Base-by-base conservation (phyloP, 2,888 invertebrate species). In the Drosophila mulleri region DNA sequence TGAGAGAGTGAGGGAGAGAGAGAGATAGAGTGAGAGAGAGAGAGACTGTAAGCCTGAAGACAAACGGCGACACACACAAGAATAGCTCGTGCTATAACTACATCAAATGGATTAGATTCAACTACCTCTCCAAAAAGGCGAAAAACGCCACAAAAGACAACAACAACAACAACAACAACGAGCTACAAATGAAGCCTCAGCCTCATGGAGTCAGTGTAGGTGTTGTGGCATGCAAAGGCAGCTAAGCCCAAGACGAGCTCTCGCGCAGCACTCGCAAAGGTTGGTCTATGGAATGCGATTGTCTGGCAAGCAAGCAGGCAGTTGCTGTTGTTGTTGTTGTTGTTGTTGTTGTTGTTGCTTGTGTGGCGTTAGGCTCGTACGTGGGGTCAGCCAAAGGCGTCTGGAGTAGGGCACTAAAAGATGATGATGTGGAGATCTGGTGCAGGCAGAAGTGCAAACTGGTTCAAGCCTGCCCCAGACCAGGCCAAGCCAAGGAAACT, bases 71-170 rank as follows among this genome's bases (percentile, higher is more conserved):
- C 78, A 85, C 77, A 88, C 73, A 83, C 81, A 88, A 89, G 90
- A 91, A 82, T 91, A 91, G 91, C 91, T 91, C 91, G 91, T 91
- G 91, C 91, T 91, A 86, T 89, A 85, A 86, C 90, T 87, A 90
- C 90, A 84, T 87, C 90, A 88, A 89, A 90, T 88, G 90, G 89
- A 90, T 90, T 91, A 89, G 84, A 83, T 87, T 88, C 88, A 82
- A 90, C 87, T 89, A 88, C 88, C 88, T 83, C 85, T 87, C 89
- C 71, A 81, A 84, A 84, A 84, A 84, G 83, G 84, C 83, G 87
- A 88, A 84, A 88, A 84, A 88, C 72, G 81, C 83, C 81, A 83
- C 75, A 84, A 86, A 81, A 86, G 83, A 83, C 78, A 52, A 67
- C 80, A 54, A 65, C 52, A 67, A 62, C 67, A 52, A 67, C 29